Percentiles rank a stretch among this genome's conserved stretches.
These are phyloP conservation scores for Struthio camelus DNA, from an alignment of 2,113 vertebrate genomes.

Conservation along the genomic window DNA sequence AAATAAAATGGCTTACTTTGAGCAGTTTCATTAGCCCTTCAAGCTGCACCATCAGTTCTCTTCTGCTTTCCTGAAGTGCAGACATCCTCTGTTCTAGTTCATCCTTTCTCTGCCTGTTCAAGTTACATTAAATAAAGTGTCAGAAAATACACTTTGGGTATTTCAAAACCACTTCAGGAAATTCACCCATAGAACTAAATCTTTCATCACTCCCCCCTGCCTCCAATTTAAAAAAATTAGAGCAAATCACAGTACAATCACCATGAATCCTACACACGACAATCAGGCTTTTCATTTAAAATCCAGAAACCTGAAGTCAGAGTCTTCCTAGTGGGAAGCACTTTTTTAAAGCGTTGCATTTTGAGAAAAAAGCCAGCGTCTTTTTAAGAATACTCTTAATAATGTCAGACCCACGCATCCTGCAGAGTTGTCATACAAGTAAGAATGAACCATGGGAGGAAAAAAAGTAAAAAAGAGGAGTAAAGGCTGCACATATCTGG, in stretches of 20 bases:
- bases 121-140: neutral
- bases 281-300: neutral
- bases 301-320: neutral
- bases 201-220: neutral
- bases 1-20: conserved; percentile 76
- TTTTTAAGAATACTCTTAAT: neutral
- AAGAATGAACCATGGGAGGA: neutral
- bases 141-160: neutral
- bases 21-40: conserved; percentile 97
- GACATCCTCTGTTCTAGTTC: conserved; percentile 97
- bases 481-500: neutral
- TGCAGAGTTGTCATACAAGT: neutral
- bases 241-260: neutral
- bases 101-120: conserved; percentile 92
- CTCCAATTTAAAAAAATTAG: neutral
- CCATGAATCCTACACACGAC: fast-evolving
- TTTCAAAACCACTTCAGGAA: neutral
- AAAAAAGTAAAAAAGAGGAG: neutral
- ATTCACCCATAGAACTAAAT: fast-evolving
- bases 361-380: neutral
- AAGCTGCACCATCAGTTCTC: conserved; percentile 96
- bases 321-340: neutral
- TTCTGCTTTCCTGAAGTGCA: conserved; percentile 90
- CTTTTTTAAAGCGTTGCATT: neutral
- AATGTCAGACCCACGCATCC: neutral